These are phyloP conservation scores for Aplocera efformata DNA, from an alignment of 2,888 invertebrate species.

Conservation along the genomic window DNA sequence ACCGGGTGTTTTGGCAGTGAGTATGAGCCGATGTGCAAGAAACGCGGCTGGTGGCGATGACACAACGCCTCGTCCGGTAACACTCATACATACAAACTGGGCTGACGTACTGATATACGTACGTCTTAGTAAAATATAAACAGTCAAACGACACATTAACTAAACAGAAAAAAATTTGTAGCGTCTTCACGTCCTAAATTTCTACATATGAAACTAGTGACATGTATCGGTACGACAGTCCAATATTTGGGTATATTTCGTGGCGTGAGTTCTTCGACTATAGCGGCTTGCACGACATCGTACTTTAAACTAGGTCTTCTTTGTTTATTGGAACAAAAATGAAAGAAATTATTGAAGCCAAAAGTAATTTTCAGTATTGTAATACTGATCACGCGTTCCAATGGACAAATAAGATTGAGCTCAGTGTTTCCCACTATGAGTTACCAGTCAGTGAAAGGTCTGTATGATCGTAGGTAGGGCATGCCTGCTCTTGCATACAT, in stretches of 20 bases:
- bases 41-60: constrained; percentile 63
- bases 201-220: background rate
- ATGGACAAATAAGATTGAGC: constrained; percentile 30
- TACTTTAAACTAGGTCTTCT: constrained; percentile 16
- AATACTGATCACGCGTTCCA: constrained; percentile 37
- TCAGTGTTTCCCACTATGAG: constrained; percentile 25
- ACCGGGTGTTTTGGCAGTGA: constrained; percentile 56
- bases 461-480: constrained; percentile 21
- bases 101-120: constrained; percentile 19
- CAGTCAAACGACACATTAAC: background rate
- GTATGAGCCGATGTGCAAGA: constrained; percentile 62
- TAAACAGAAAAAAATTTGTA: background rate
- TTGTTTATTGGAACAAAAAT: constrained; percentile 31
- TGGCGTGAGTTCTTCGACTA: constrained; percentile 44
- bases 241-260: constrained; percentile 26
- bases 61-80: constrained; percentile 60
- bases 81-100: constrained; percentile 23
- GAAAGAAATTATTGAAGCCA: background rate
- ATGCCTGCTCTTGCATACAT: constrained; percentile 43
- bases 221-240: constrained; percentile 15
- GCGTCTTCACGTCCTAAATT: too few relatives aligned
- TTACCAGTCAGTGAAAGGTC: constrained; percentile 1
- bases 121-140: background rate
- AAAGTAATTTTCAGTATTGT: background rate
- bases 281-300: constrained; percentile 38